Conservation (phyloP, 2,113 vertebrate species). For the Camelus dromedarius region DNA sequence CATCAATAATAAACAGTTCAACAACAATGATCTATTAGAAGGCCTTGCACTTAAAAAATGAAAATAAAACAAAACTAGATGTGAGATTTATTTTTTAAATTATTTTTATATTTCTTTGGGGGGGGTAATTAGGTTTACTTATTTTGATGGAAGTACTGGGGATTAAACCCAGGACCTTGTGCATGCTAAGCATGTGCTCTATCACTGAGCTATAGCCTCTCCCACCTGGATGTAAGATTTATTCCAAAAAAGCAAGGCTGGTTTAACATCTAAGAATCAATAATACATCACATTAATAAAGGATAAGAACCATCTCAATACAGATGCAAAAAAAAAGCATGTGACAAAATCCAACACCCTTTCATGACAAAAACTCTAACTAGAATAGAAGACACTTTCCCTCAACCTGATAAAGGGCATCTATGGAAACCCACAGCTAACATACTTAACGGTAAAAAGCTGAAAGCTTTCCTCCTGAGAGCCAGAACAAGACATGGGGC, state of each 20-base stretch:
- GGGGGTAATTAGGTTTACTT: too few species aligned
- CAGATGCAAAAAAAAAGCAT: neutral
- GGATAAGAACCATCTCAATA: neutral
- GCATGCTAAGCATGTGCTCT: too few species aligned
- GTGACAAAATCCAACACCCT: neutral
- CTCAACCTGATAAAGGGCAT: neutral
- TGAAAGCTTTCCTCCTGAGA: neutral
- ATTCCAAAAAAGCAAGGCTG: conserved; percentile 13
- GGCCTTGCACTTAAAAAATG: neutral
- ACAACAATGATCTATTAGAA: neutral
- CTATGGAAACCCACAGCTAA: neutral
- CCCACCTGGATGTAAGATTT: neutral
- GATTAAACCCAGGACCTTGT: too few species aligned
- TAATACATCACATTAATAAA: neutral
- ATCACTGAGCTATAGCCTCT: too few species aligned
- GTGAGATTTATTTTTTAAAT: neutral
- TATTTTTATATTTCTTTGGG: too few species aligned
- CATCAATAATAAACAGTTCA: conserved; percentile 12
- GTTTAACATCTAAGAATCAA: neutral
- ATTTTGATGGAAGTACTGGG: too few species aligned
- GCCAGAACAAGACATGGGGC: neutral
- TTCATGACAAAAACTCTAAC: conserved; percentile 30
- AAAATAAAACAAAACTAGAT: neutral
- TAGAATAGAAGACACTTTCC: neutral
- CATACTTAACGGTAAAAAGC: neutral